phyloP scores from a whole-genome alignment of 2,797 vertebrate species.

The Sebastes minor region DNA sequence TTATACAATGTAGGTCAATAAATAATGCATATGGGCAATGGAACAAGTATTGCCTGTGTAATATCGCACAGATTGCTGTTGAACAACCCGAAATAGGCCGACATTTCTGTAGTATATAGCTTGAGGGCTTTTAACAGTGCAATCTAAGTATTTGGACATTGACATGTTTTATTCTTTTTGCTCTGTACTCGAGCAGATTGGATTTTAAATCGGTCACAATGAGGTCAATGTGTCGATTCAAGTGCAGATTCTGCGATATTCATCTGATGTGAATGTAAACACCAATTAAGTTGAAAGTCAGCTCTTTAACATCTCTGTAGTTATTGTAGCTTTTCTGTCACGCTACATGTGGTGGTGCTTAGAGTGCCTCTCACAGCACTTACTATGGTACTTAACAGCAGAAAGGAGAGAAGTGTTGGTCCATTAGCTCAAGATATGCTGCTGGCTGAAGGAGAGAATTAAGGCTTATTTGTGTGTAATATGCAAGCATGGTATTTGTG shows the following conservation, averaged over 20 bases:
- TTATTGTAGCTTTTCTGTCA: constrained; percentile 24
- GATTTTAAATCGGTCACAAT: background rate
- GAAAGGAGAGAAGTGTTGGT: constrained; percentile 29
- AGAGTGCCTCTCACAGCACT: constrained; percentile 53
- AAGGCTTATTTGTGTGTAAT: constrained; percentile 22
- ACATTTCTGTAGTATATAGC: background rate
- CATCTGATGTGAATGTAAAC: background rate
- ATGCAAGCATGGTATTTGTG: background rate
- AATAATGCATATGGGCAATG: constrained; percentile 61
- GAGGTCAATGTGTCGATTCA: background rate
- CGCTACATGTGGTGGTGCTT: constrained; percentile 51
- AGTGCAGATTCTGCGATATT: background rate
- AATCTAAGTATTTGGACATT: background rate
- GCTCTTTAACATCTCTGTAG: constrained; percentile 6
- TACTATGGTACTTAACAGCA: constrained; percentile 53
- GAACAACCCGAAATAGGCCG: background rate
- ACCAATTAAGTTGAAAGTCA: background rate
- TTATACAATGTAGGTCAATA: constrained; percentile 54
- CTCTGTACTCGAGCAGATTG: background rate
- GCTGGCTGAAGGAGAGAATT: constrained; percentile 33
- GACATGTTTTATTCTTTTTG: background rate
- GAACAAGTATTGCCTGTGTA: constrained; percentile 34
- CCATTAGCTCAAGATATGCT: constrained; percentile 48
- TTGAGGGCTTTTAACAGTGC: background rate
- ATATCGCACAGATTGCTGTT: constrained; percentile 13